Evolutionary conservation across 2,888 invertebrate genomes (phyloP), one percentile per base, ranked within the genome.

Genomic region (Pachymerium ferrugineum): DNA sequence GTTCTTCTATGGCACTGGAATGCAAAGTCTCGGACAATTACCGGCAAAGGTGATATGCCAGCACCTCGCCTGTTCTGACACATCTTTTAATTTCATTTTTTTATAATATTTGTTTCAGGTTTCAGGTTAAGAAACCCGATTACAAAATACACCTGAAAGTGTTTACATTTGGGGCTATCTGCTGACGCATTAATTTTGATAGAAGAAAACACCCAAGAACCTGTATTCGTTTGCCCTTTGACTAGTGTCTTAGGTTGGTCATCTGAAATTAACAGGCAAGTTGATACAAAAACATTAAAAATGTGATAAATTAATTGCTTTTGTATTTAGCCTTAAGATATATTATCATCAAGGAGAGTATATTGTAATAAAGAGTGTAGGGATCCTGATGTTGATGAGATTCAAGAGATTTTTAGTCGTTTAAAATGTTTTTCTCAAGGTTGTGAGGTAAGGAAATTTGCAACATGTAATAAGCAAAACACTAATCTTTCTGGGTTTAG

Each of bases 1-100:
- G 90, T 99, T 25, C 86, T 98, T 74, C 85, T 99, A 73, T 99
- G 99, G 99, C 97, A 98, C 81, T 99, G 99, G 96, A 98, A 90
- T 80, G 96, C 94, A 0, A 87, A 94, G n/a, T 93, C 93, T 75
- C 97, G 97, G 82, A 94, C 94, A 76, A 94, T 99, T 79, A 94
- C 98, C 33, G 98, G 98, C 4, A 98, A 99, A 83, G 95, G 84
- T 77, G 96, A 96, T 80, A 86, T 91, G 73, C 97, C 98, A 0
- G 95, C 97, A 31, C 99, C 99, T 3, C 88, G 97, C n/a, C n/a
- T n/a, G n/a, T n/a, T n/a, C n/a, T n/a, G n/a, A n/a, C n/a, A n/a
- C n/a, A n/a, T n/a, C n/a, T n/a, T n/a, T n/a, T n/a, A n/a, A n/a
- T n/a, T n/a, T n/a, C n/a, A n/a, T n/a, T n/a, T n/a, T n/a, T n/a